phyloP scores from a whole-genome alignment of 2,113 vertebrate genomes.

The Gymnorhina tibicen region DNA sequence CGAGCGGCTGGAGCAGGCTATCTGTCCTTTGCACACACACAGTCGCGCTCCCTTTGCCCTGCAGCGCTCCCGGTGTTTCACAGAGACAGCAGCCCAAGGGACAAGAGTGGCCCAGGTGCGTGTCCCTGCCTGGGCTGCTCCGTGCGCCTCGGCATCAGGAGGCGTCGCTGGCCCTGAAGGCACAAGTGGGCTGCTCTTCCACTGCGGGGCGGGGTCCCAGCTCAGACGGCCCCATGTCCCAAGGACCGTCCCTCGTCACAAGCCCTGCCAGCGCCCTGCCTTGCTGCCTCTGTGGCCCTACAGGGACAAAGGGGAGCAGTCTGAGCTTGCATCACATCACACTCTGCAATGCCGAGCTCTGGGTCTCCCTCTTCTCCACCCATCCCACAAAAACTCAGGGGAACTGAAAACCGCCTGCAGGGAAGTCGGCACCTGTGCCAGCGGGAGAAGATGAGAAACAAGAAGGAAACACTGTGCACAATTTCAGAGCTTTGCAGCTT shows the following conservation, averaged over 20 bases:
- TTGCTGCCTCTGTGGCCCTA: neutral
- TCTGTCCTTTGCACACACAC: neutral
- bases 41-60: accelerated
- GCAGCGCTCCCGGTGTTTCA: accelerated
- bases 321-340: neutral
- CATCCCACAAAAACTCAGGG: neutral
- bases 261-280: accelerated
- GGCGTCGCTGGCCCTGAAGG: accelerated
- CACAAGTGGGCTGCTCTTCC: neutral
- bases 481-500: neutral
- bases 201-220: accelerated
- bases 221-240: neutral
- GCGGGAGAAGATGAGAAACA: neutral
- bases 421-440: neutral
- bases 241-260: neutral
- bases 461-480: neutral
- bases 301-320: accelerated
- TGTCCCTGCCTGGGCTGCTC: neutral
- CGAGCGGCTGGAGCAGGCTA: neutral
- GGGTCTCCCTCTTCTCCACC: neutral
- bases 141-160: accelerated
- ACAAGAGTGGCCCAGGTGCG: accelerated
- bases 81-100: neutral
- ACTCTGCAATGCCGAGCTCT: accelerated
- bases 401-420: neutral